Percentiles rank a stretch among this genome's conserved stretches.
Conservation (phyloP, 1,140 invertebrate species). For the Achatina immaculata region DNA sequence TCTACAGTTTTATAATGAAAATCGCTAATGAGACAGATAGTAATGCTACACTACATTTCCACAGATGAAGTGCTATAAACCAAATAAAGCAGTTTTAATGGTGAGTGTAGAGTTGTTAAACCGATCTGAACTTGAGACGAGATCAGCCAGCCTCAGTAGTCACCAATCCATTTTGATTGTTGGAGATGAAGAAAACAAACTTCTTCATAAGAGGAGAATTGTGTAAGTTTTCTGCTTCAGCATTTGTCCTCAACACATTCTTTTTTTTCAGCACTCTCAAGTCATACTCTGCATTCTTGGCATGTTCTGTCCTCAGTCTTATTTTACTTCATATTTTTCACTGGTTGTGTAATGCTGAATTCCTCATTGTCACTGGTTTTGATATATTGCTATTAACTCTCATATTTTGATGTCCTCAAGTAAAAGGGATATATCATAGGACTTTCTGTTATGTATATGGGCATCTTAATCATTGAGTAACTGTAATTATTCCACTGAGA, state of each 20-base stretch:
- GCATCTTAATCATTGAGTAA: no score
- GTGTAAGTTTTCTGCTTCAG: slow-evolving; percentile 52
- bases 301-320: no score
- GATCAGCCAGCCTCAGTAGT: slow-evolving; percentile 21
- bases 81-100: slow-evolving; percentile 51
- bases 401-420: neutral
- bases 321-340: no score
- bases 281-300: neutral
- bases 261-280: neutral
- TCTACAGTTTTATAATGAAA: neutral
- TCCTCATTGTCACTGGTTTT: no score
- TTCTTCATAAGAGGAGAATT: slow-evolving; percentile 68
- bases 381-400: neutral
- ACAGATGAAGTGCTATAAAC: slow-evolving; percentile 51
- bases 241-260: neutral
- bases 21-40: neutral
- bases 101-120: slow-evolving; percentile 59
- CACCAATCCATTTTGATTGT: slow-evolving; percentile 69
- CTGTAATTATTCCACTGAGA: no score
- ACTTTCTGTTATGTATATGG: neutral
- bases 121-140: slow-evolving; percentile 45
- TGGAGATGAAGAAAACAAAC: slow-evolving; percentile 69
- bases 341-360: no score
- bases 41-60: neutral
- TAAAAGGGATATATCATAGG: neutral